These are phyloP conservation scores for Scortum barcoo DNA, from an alignment of 2,113 vertebrate species.

Conservation along the genomic window DNA sequence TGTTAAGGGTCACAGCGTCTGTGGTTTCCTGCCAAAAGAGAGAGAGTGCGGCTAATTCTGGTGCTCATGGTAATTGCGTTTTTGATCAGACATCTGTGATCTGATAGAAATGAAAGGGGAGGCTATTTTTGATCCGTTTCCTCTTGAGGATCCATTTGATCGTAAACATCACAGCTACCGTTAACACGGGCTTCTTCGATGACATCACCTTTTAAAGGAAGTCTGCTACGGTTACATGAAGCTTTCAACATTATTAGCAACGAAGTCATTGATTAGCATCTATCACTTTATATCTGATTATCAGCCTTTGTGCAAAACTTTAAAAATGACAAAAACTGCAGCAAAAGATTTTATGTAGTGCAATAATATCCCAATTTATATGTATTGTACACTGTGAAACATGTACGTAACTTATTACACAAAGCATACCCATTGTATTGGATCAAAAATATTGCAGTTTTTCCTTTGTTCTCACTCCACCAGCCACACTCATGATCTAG, in stretches of 20 bases:
- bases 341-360: background rate
- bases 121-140: conserved; percentile 44
- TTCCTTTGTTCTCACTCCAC: background rate
- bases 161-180: conserved; percentile 16
- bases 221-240: conserved; percentile 5
- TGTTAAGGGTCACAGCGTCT: conserved; percentile 37
- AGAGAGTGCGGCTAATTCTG: conserved; percentile 42
- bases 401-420: background rate
- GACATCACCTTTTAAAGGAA: conserved; percentile 7
- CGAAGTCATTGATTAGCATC: background rate
- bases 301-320: background rate
- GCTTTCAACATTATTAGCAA: background rate
- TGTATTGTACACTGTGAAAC: background rate
- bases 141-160: conserved; percentile 43
- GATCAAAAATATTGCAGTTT: background rate
- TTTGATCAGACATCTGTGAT: conserved; percentile 63
- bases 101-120: conserved; percentile 22
- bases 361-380: background rate
- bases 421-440: background rate
- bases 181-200: background rate
- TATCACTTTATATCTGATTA: background rate
- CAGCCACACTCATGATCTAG: background rate
- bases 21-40: conserved; percentile 38
- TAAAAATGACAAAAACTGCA: background rate
- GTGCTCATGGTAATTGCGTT: conserved; percentile 51